Conservation (phyloP, 2,888 invertebrate genomes). For the Tinea semifulvella region DNA sequence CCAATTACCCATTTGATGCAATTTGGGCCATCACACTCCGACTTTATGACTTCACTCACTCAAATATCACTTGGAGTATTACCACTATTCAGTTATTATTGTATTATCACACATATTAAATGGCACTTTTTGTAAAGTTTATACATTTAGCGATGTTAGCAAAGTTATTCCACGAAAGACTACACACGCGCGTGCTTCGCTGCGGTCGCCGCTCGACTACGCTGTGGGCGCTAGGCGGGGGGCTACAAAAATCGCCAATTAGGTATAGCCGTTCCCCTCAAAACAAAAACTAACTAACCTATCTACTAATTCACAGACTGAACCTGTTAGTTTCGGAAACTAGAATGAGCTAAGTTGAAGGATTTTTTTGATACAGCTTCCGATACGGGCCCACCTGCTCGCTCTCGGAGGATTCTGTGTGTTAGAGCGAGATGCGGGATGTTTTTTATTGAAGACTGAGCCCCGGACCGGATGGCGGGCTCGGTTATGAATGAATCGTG, state of each 20-base stretch:
- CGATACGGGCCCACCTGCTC: slow-evolving; percentile 63
- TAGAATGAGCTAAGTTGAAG: too few relatives aligned
- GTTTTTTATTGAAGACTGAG: slow-evolving; percentile 24
- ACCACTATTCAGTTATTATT: slow-evolving; percentile 13
- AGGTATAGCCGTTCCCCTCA: slow-evolving; percentile 47
- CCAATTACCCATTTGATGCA: slow-evolving; percentile 66
- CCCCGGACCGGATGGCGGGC: slow-evolving; percentile 61
- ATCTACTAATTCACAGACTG: too few relatives aligned
- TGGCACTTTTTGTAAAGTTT: slow-evolving; percentile 2
- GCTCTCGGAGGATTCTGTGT: slow-evolving; percentile 48
- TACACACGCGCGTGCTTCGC: slow-evolving; percentile 55
- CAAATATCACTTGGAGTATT: slow-evolving; percentile 37
- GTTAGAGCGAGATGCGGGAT: slow-evolving; percentile 64
- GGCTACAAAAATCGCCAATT: slow-evolving; percentile 61
- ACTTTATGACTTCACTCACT: slow-evolving; percentile 58
- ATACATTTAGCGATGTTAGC: slow-evolving; percentile 25
- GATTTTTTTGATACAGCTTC: slow-evolving; percentile 47
- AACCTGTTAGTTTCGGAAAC: neutral
- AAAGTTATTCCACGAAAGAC: slow-evolving; percentile 29
- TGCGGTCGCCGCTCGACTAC: slow-evolving; percentile 59
- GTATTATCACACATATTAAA: neutral
- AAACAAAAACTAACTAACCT: too few relatives aligned
- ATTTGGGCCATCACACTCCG: slow-evolving; percentile 60
- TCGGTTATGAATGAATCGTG: slow-evolving; percentile 64
- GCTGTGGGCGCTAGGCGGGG: slow-evolving; percentile 56